Base-by-base conservation (phyloP, 2,113 vertebrate genomes). In the Pyxicephalus adspersus region DNA sequence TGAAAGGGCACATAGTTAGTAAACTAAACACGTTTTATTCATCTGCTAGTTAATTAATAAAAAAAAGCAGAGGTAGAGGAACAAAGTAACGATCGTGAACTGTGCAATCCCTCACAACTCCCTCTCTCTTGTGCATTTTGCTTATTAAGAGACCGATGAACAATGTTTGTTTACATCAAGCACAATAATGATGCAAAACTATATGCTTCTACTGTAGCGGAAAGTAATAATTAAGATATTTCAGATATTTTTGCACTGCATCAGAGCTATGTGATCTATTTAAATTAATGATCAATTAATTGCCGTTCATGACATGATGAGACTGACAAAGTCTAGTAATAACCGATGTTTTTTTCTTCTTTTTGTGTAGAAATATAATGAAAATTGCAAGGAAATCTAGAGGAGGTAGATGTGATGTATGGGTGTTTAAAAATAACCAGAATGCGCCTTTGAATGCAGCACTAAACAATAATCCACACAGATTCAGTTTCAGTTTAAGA, bases 181-280 rank as follows among this genome's bases (percentile, higher is more conserved):
- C 60, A 72, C 64, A 65, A 65, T 81, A 81, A 81, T 81, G 68
- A 81, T 64, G 63, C 22, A 73, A 81, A 81, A 74, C 68, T 74
- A 81, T 74, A 20, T 19, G 50, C 31, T 74, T 71, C 79, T 34
- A 20, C 18, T 81, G 23, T 55, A 74, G 38, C 58, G 73, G 54
- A 26, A n/a, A 73, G 58, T n/a, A 26, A 38, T 72, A 64, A 80
- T 80, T 81, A 65, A n/a, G n/a, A 9, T 19, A 34, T 60, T 70
- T 55, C 19, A 4, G 70, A 68, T 50, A 8, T 23, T 28, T 34
- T 22, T 28, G 51, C 19, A 58, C 5, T 45, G 54, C 20, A 2
- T 17, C 54, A 60, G 57, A 63, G 38, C 60, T 29, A 50, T 51
- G 38, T 29, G 58, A 67, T 26, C 17, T 45, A 58, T 67, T 6